Evolutionary conservation across 2,113 vertebrate species (phyloP).

Genomic region (Planiliza haematocheilus): DNA sequence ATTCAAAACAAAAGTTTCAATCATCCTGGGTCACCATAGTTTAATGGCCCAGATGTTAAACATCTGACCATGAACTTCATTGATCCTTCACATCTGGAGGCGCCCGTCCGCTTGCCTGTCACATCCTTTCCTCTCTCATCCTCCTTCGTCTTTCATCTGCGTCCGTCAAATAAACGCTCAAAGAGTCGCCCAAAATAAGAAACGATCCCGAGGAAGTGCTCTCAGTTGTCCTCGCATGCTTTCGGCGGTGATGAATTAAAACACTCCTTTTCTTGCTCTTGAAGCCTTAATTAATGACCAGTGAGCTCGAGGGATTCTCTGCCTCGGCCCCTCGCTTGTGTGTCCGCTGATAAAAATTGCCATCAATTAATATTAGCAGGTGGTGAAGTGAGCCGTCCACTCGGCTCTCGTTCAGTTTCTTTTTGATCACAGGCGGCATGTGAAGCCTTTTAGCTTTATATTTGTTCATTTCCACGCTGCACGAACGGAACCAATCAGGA

Average conservation of each 20-base stretch:
- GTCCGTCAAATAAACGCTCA: background rate
- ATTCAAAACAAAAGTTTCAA: no score
- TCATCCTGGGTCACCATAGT: background rate
- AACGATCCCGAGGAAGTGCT: background rate
- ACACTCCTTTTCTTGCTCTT: background rate
- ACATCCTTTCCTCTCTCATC: fast-evolving
- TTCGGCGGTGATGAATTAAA: background rate
- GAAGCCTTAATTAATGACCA: conserved; percentile 18
- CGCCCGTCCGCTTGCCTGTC: background rate
- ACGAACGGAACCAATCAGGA: background rate
- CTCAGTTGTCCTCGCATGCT: background rate
- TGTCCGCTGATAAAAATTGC: background rate
- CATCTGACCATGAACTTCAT: background rate
- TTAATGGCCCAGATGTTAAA: background rate
- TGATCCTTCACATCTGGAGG: background rate
- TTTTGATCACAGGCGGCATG: background rate
- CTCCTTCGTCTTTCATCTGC: background rate
- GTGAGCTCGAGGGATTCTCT: background rate
- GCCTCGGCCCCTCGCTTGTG: background rate
- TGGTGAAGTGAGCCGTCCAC: background rate
- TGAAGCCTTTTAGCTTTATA: background rate
- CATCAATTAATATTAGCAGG: background rate
- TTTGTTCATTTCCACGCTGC: background rate
- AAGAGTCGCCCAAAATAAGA: background rate
- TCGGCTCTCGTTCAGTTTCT: background rate